Evolutionary conservation across 2,113 vertebrate species (phyloP), one percentile per base, ranked within the genome.

Genomic region (Erythrocebus patas): DNA sequence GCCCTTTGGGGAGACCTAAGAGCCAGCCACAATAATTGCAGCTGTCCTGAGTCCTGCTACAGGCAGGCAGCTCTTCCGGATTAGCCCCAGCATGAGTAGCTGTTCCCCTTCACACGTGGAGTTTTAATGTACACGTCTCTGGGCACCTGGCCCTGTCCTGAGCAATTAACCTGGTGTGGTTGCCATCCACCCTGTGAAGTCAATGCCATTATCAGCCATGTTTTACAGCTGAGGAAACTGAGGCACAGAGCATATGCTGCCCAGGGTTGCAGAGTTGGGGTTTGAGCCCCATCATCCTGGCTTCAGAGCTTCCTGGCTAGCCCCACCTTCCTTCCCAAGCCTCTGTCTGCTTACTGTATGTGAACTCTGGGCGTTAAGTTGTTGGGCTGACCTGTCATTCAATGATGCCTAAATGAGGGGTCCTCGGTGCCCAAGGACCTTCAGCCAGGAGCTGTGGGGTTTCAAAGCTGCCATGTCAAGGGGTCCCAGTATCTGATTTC

Each of bases 181-280:
- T 55, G 2, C 50, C 66, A 4, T 48, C 17, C 7, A 5, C 22
- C 72, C 40, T 32, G 61, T 50, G 66, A 45, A 23, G 25, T 2
- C 2, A n/a, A 23, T 43, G 59, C 30, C 7, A 0, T 35, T 30
- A 0, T 75, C 17, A 16, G 30, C n/a, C 32, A 16, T 6, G 8
- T 70, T 76, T 73, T 38, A 72, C 16, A 18, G 16, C 45, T 50
- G 35, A 50, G 52, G 59, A 89, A 92, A 45, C 40, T 8, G 38
- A 79, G 76, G 75, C 76, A 38, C 6, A 11, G 35, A 66, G 20
- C 27, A 52, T 5, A 14, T 61, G 57, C 23, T 50, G 50, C 52
- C 43, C 66, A 48, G 68, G 27, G 43, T 32, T 35, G 38, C 48
- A 80, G 17, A 79, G 52, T 35, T 8, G 4, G 57, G 35, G 23